Evolutionary conservation across 92 coral and sea anemone species (phyloP).

Genomic region (Actinostola sp.): DNA sequence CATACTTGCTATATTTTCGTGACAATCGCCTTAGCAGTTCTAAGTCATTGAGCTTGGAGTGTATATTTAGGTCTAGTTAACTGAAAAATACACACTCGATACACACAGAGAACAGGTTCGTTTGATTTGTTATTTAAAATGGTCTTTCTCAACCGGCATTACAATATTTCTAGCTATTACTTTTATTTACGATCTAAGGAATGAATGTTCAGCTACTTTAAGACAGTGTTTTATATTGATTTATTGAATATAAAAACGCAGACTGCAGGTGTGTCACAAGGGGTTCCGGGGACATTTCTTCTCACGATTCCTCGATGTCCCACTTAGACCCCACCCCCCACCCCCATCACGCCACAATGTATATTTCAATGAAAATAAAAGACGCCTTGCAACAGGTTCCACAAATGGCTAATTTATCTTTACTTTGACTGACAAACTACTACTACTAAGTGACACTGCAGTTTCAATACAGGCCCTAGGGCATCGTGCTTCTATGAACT

Average conservation of each 20-base stretch:
- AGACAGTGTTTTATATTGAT: too few species aligned
- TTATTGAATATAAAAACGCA: too few species aligned
- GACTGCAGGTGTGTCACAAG: too few species aligned
- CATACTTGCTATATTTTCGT: conserved; percentile 8
- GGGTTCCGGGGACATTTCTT: too few species aligned
- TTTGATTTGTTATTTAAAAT: background rate
- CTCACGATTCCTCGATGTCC: background rate
- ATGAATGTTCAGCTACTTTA: too few species aligned
- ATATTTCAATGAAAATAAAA: too few species aligned
- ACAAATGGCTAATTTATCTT: conserved; percentile 14
- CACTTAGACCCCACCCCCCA: background rate
- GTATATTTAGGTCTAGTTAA: background rate
- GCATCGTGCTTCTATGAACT: background rate
- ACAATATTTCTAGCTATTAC: too few species aligned
- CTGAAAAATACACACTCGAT: background rate
- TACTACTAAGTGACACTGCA: background rate
- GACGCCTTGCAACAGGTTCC: conserved; percentile 1
- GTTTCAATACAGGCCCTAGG: background rate
- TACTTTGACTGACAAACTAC: too few species aligned
- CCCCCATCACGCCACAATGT: background rate
- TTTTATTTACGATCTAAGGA: too few species aligned
- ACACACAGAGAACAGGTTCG: background rate
- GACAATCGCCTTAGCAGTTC: background rate
- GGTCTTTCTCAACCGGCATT: too few species aligned
- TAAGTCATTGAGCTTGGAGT: background rate